Percentiles rank a stretch among this genome's conserved stretches.
These are phyloP conservation scores for Nymphicus hollandicus DNA, from an alignment of 2,113 vertebrate genomes.

Conservation along the genomic window DNA sequence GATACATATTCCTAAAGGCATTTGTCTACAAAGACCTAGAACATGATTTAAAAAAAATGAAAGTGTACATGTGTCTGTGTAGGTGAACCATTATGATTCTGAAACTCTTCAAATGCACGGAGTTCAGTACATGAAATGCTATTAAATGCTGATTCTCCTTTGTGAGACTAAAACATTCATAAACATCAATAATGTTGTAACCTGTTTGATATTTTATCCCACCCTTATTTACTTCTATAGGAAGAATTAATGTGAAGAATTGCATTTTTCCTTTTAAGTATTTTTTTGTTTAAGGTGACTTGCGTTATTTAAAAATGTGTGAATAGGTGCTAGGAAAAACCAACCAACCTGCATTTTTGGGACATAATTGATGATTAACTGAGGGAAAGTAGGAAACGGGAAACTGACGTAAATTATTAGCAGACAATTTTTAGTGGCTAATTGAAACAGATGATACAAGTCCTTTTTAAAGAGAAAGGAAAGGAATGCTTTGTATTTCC, in stretches of 20 bases:
- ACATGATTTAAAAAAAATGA: background rate
- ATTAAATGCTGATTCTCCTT: background rate
- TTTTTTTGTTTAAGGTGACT: background rate
- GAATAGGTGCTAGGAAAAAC: background rate
- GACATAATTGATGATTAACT: background rate
- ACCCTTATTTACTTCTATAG: background rate
- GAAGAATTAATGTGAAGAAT: background rate
- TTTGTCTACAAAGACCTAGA: conserved; percentile 26
- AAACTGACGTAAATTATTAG: background rate
- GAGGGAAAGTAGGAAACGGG: background rate
- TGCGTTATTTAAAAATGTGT: background rate
- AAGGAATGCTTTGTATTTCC: background rate
- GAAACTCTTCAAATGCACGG: background rate
- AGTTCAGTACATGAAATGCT: background rate
- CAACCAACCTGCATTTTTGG: background rate
- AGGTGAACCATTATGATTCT: background rate
- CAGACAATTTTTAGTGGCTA: background rate
- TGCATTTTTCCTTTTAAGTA: background rate
- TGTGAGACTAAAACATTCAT: background rate
- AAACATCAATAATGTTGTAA: background rate
- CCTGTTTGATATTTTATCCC: background rate
- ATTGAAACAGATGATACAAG: background rate
- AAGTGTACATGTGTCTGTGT: background rate
- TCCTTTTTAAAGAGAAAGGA: background rate
- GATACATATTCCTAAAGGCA: conserved; percentile 35